These are phyloP conservation scores for Pachyramphus minor DNA, from an alignment of 2,113 vertebrate genomes.

Conservation along the genomic window DNA sequence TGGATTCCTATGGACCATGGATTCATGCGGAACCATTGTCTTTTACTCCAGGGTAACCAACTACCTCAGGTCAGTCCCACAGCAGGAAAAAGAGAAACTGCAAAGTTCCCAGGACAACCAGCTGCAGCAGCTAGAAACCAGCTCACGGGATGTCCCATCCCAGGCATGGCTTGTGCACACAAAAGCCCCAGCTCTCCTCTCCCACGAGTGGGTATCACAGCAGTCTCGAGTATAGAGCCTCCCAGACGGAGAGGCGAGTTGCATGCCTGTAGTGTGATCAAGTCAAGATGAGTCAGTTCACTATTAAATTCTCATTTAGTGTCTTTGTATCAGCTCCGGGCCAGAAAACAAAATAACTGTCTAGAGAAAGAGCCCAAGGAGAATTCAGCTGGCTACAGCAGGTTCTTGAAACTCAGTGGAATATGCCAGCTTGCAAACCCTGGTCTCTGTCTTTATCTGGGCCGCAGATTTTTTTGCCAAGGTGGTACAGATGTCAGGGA, in stretches of 20 bases:
- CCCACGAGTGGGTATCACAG: neutral
- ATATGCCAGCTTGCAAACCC: neutral
- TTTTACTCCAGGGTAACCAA: neutral
- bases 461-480: neutral
- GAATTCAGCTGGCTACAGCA: neutral
- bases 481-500: neutral
- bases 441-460: neutral
- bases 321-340: neutral
- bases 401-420: neutral
- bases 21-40: fast-evolving
- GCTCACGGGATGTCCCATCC: neutral
- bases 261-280: neutral
- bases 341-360: neutral
- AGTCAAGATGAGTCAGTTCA: neutral
- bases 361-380: neutral
- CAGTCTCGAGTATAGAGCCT: neutral
- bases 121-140: neutral
- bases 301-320: neutral
- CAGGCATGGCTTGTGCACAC: fast-evolving
- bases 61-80: neutral
- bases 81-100: neutral
- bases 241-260: neutral
- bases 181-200: neutral
- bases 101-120: neutral
- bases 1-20: neutral